Conservation (phyloP, 35 echinoderm and acorn worm species). For the Anneissia japonica region DNA sequence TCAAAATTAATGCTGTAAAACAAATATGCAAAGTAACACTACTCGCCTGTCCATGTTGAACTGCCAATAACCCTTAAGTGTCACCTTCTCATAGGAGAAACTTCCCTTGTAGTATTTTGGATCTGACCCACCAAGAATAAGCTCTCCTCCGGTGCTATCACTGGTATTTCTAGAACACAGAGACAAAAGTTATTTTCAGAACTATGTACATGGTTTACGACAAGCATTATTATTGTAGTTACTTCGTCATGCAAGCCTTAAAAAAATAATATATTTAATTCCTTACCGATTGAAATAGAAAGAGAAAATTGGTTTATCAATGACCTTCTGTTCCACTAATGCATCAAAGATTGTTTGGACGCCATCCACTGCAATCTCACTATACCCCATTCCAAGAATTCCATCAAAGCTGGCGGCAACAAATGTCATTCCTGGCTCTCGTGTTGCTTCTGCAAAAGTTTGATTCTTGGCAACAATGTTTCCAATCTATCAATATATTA, state of each 20-base stretch:
- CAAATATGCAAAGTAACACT: too few species aligned
- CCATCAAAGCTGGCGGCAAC: conserved; percentile 46
- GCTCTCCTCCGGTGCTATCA: conserved; percentile 45
- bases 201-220: too few species aligned
- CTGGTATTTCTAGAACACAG: conserved; percentile 37
- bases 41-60: conserved; percentile 48
- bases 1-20: too few species aligned
- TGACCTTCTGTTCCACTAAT: conserved; percentile 31
- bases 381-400: conserved; percentile 52
- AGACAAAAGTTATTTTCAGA: too few species aligned
- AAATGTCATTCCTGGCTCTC: conserved; percentile 34
- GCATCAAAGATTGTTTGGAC: conserved; percentile 49
- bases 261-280: too few species aligned
- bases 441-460: conserved; percentile 55
- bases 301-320: conserved; percentile 43
- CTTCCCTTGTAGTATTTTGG: conserved; percentile 52
- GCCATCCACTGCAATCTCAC: conserved; percentile 30
- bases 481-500: conserved; percentile 29
- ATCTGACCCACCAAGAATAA: conserved; percentile 61
- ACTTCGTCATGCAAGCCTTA: too few species aligned
- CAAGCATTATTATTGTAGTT: too few species aligned
- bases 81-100: conserved; percentile 47
- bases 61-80: conserved; percentile 45
- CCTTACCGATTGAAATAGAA: conserved; percentile 52
- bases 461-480: conserved; percentile 22